A percentile compares a stretch with the other conserved stretches of the same genome.
Evolutionary conservation across 2,888 invertebrate genomes (phyloP).

Genomic region (Acronicta psi): DNA sequence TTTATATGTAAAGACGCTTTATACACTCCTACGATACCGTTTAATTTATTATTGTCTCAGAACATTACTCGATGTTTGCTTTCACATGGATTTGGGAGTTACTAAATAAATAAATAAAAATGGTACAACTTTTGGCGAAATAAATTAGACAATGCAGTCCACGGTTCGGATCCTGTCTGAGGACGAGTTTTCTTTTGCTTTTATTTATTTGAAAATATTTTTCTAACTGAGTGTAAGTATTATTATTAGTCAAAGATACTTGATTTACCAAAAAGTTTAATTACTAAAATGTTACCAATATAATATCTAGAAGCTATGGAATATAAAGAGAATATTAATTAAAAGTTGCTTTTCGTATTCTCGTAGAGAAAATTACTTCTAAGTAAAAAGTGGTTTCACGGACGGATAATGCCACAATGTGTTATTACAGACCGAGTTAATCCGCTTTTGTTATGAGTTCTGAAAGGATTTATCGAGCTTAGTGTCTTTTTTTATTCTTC

Average conservation of each 20-base stretch:
- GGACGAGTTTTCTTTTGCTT: no score
- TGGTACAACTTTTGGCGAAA: no score
- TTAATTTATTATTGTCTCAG: conserved; percentile 11
- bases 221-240: no score
- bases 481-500: conserved; percentile 65
- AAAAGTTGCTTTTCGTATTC: conserved; percentile 58
- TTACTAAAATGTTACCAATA: conserved; percentile 46
- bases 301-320: conserved; percentile 45
- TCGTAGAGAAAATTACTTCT: conserved; percentile 61
- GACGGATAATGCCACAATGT: conserved; percentile 70
- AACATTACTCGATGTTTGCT: not conserved
- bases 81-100: not conserved
- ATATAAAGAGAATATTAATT: conserved; percentile 62
- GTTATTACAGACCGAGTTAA: conserved; percentile 77
- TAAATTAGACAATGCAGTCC: no score
- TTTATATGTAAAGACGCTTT: conserved; percentile 40
- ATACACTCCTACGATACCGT: conserved; percentile 5
- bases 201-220: no score
- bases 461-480: conserved; percentile 73
- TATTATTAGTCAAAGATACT: not conserved
- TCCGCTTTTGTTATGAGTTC: conserved; percentile 79
- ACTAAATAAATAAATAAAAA: no score
- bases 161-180: no score
- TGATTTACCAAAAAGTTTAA: not conserved
- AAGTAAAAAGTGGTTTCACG: conserved; percentile 67